Evolutionary conservation across 2,888 invertebrate genomes (phyloP), one percentile per base, ranked within the genome.

Genomic region (Synergus umbraculus): DNA sequence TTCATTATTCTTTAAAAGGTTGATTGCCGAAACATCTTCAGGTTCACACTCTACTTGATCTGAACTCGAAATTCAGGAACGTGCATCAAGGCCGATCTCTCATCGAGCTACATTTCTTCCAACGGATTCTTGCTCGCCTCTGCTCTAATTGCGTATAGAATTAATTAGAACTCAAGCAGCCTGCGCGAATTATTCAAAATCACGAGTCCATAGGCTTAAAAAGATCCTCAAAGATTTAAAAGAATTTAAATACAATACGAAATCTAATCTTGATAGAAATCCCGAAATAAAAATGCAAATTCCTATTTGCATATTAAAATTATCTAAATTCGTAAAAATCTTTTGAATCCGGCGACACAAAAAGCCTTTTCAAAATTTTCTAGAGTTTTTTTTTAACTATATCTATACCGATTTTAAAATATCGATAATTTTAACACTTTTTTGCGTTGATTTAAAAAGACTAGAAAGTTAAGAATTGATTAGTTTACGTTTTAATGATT

Each of bases 21-120:
- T 37, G 54, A 73, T 73, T 73, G 49, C 49, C 73, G 29, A 73
- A 73, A 41, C 37, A n/a, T 73, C 73, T 73, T 49, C 37, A 54
- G 37, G 83, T 90, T 91, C 89, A 90, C 90, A 91, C 87, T 91
- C 91, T 91, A 91, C 88, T 91, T 91, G 87, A 88, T 86, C 86
- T 90, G 89, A 88, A 89, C 90, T 90, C 87, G 85, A 90, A 91
- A 89, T 89, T 84, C 86, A 87, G 86, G 85, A 88, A 90, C 87
- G 87, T 89, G 91, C 90, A 88, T 90, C 91, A 91, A 90, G 91
- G 90, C 82, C 90, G 88, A 89, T 90, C 88, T 90, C 87, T 86
- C 86, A 82, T 81, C 83, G 77, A 80, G 78, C 82, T 81, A 84
- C 84, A 83, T 82, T 84, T 79, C 84, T 79, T 83, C 85, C 66